A percentile compares a stretch with the other conserved stretches of the same genome.
These are phyloP conservation scores for Gymnoscopelus microlampas DNA, from an alignment of 2,797 vertebrate genomes.

Conservation along the genomic window DNA sequence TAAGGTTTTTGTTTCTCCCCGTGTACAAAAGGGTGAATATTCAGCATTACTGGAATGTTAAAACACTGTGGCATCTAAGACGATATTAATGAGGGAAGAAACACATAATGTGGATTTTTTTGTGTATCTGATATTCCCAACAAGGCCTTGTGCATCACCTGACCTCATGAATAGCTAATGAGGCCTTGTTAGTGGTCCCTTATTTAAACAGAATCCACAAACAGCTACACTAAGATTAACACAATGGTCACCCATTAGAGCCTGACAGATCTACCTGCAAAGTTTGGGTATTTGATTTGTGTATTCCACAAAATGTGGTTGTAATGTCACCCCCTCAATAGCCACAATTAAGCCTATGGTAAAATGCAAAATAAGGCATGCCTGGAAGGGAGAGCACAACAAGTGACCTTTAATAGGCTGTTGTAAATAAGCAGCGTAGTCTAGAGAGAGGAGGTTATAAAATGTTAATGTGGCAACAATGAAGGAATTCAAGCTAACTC, in stretches of 20 bases:
- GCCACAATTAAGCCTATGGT: conserved; percentile 57
- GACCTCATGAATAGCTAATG: conserved; percentile 63
- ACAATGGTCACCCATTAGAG: conserved; percentile 83
- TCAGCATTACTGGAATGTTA: not conserved
- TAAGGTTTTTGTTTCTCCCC: not conserved
- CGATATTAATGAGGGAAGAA: no score
- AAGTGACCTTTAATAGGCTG: conserved; percentile 52
- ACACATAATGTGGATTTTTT: no score
- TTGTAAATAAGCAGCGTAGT: conserved; percentile 35
- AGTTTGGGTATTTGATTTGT: conserved; percentile 82
- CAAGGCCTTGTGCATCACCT: conserved; percentile 16
- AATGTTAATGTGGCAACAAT: conserved; percentile 40
- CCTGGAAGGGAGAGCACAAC: conserved; percentile 56
- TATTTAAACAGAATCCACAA: conserved; percentile 55
- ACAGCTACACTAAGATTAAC: conserved; percentile 80
- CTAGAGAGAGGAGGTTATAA: conserved; percentile 17
- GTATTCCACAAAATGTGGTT: conserved; percentile 73
- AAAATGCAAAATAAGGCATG: conserved; percentile 63
- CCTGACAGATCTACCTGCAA: conserved; percentile 67
- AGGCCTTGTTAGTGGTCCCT: conserved; percentile 60
- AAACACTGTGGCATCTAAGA: not conserved
- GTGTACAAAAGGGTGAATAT: not conserved
- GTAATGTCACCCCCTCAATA: conserved; percentile 31
- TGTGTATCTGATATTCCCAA: conserved; percentile 21
- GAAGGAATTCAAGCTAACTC: conserved; percentile 17